Base-by-base conservation (phyloP, 2,888 invertebrate genomes). In the Microchrysa polita region DNA sequence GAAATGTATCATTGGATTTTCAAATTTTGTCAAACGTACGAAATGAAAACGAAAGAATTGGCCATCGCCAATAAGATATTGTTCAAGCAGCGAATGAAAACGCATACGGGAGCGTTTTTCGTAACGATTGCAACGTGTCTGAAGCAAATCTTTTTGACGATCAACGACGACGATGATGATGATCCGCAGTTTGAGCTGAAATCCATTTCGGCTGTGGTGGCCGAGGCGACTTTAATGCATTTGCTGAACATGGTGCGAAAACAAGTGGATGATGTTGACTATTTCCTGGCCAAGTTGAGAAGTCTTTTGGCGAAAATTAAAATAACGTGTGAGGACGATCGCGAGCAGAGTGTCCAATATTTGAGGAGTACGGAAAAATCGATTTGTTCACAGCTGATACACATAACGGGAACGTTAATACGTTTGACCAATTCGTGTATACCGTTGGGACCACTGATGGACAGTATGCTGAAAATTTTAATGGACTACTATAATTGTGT, bases 311-410 rank as follows among this genome's bases (percentile, higher is more conserved):
- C 84, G 74, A 84, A 85, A 72, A 81, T 83, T 42, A 83, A 86
- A 77, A 84, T 87, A 76, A 83, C 85, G 48, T 80, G 86, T 1
- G 86, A 87, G 71, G 82, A 82, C 1, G 84, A 86, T 77, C 82
- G 84, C 0, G 85, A 86, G 74, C 85, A 85, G 79, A 81, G 80
- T 73, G 78, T 83, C 63, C 86, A 87, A 63, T 82, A 84, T 76
- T 79, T 89, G 59, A 87, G 86, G 78, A 81, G 82, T 0, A 86
- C 87, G 78, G 89, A 90, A 80, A 84, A 87, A 57, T 87, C 87
- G 14, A 82, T 90, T 27, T 89, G 88, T 77, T 86, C 86, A n/a
- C 89, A 90, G 77, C 79, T 90, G 55, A 87, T 87, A 52, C 86
- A 88, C 40, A 82, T 89, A 10, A 85, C 88, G 1, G 86, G 86